phyloP scores from a whole-genome alignment of 2,113 vertebrate genomes.

The Toxotes chatareus region DNA sequence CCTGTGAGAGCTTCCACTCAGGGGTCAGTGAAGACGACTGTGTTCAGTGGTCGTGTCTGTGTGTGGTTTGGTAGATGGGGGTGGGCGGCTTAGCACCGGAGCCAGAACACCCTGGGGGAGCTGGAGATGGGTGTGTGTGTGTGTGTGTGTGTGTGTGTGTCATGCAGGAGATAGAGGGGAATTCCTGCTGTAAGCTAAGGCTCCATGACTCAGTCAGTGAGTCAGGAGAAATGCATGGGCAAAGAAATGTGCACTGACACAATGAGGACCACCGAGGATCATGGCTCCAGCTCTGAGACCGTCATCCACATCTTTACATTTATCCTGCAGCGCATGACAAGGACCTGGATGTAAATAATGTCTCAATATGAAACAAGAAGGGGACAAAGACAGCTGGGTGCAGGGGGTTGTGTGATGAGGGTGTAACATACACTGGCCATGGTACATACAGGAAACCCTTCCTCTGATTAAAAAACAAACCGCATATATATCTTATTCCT shows the following conservation, averaged over 20 bases:
- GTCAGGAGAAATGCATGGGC: slow-evolving; percentile 40
- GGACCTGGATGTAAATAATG: neutral
- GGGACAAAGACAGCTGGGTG: neutral
- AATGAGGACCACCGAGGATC: neutral
- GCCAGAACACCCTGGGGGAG: slow-evolving; percentile 1
- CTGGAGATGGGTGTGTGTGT: neutral
- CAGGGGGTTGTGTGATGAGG: neutral
- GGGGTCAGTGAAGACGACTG: slow-evolving; percentile 13
- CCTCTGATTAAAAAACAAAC: no score
- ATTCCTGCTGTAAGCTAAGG: slow-evolving; percentile 49
- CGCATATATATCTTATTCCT: neutral
- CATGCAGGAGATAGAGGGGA: slow-evolving; percentile 41
- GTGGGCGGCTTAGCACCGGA: neutral
- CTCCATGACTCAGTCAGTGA: slow-evolving; percentile 60
- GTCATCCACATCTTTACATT: neutral
- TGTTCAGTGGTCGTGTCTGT: neutral
- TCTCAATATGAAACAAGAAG: neutral
- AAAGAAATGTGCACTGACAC: slow-evolving; percentile 19
- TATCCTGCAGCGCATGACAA: neutral
- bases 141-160: slow-evolving; percentile 29
- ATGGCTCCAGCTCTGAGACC: neutral
- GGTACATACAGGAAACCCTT: no score
- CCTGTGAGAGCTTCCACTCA: slow-evolving; percentile 5
- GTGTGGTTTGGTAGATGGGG: slow-evolving; percentile 10
- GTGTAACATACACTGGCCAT: neutral